Percentiles rank a stretch among this genome's conserved stretches.
Conservation (phyloP, 2,113 vertebrate species). For the Forbesichthys agassizii region DNA sequence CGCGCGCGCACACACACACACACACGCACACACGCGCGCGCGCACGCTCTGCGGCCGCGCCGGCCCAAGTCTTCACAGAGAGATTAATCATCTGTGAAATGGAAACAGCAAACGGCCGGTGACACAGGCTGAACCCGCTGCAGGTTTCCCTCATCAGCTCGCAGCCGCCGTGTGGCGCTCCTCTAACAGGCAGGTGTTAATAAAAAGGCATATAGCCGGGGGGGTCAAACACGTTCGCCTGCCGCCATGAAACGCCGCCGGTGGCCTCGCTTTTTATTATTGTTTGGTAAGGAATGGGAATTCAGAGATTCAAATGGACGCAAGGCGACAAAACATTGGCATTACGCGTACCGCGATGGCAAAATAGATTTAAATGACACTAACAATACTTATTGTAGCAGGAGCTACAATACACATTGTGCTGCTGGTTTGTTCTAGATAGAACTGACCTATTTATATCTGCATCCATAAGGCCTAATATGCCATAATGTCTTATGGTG, state of each 20-base stretch:
- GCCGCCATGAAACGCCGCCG: constrained; percentile 65
- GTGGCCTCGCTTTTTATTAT: constrained; percentile 69
- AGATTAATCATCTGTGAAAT: constrained; percentile 99
- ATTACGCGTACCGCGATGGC: constrained; percentile 55
- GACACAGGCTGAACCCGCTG: constrained; percentile 98
- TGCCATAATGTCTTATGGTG: neutral
- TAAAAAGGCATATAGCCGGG: constrained; percentile 92
- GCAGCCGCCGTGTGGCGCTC: constrained; percentile 72
- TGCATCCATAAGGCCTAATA: neutral
- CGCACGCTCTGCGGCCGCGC: constrained; percentile 89
- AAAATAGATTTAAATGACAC: constrained; percentile 53
- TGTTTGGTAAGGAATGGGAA: constrained; percentile 69
- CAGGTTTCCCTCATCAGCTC: constrained; percentile 98
- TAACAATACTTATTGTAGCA: constrained; percentile 40
- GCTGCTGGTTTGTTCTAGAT: neutral
- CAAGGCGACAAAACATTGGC: constrained; percentile 61
- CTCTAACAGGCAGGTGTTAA: constrained; percentile 99
- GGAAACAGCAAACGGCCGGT: constrained; percentile 99
- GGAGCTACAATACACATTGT: neutral
- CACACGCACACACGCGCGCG: constrained; percentile 88
- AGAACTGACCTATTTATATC: neutral
- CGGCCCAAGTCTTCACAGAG: constrained; percentile 97
- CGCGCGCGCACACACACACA: constrained; percentile 92
- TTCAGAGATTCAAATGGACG: constrained; percentile 63
- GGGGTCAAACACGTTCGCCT: constrained; percentile 86